Evolutionary conservation across 2,888 invertebrate species (phyloP).

Genomic region (Trilocha varians): DNA sequence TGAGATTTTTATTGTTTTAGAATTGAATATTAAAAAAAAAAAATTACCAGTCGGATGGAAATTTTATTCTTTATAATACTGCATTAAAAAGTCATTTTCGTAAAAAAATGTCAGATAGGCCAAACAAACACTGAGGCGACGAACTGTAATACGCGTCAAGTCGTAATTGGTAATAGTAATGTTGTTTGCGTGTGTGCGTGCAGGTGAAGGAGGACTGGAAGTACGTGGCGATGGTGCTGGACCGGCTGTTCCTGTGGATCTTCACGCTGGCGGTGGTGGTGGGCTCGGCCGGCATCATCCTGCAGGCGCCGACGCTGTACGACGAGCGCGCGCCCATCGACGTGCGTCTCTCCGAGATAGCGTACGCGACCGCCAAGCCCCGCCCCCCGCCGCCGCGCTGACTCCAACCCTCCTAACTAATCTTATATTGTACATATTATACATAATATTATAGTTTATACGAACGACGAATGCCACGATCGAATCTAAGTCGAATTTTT

Average conservation of each 20-base stretch:
- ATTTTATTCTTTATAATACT: no score
- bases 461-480: conserved; percentile 50
- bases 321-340: conserved; percentile 92
- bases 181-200: conserved; percentile 20
- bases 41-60: no score
- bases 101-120: neutral
- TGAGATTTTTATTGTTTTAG: neutral
- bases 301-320: conserved; percentile 95
- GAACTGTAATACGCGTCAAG: no score
- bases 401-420: conserved; percentile 15
- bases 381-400: conserved; percentile 60
- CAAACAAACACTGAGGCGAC: neutral
- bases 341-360: conserved; percentile 90
- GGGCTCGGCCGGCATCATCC: conserved; percentile 94
- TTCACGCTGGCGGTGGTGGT: conserved; percentile 96
- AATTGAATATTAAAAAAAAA: no score
- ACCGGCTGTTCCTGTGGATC: conserved; percentile 96
- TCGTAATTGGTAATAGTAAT: no score
- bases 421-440: conserved; percentile 41
- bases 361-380: conserved; percentile 90
- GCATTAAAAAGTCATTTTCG: no score
- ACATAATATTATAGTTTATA: conserved; percentile 60
- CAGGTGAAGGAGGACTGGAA: conserved; percentile 99
- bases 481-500: conserved; percentile 64
- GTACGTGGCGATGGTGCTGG: conserved; percentile 98